Conservation (phyloP, 1,140 invertebrate species). For the Oppia nitens region DNA sequence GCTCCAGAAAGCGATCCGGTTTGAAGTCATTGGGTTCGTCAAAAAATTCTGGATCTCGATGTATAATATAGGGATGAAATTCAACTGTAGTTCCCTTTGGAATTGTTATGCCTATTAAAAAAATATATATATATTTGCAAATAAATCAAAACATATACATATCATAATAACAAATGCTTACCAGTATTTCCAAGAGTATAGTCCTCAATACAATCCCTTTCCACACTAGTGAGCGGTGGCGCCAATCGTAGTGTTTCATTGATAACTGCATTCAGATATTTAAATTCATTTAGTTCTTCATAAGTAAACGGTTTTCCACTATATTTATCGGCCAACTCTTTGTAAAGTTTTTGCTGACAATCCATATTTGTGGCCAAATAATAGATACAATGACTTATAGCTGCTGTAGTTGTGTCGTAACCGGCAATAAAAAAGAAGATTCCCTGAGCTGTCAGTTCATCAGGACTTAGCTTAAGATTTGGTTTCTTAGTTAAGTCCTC, state of each 20-base stretch:
- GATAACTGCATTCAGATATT: conserved; percentile 13
- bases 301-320: conserved; percentile 14
- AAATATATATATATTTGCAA: no score
- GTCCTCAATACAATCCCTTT: conserved; percentile 4
- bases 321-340: conserved; percentile 46
- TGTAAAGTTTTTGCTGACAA: conserved; percentile 39
- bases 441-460: conserved; percentile 42
- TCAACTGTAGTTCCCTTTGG: conserved; percentile 37
- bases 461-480: no score
- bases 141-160: no score
- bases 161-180: no score
- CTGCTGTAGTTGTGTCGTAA: conserved; percentile 55
- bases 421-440: conserved; percentile 48
- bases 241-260: conserved; percentile 9
- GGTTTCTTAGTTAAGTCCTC: neutral
- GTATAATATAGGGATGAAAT: conserved; percentile 34
- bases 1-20: conserved; percentile 51
- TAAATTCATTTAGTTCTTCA: conserved; percentile 8
- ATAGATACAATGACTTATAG: conserved; percentile 44
- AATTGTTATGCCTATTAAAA: no score
- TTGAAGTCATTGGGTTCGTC: conserved; percentile 51
- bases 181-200: conserved; percentile 2
- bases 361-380: conserved; percentile 43
- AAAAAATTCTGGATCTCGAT: conserved; percentile 44
- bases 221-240: conserved; percentile 7